Percentiles rank a stretch among this genome's conserved stretches.
Conservation (phyloP, 1,140 invertebrate species). For the Sycophila sp. region DNA sequence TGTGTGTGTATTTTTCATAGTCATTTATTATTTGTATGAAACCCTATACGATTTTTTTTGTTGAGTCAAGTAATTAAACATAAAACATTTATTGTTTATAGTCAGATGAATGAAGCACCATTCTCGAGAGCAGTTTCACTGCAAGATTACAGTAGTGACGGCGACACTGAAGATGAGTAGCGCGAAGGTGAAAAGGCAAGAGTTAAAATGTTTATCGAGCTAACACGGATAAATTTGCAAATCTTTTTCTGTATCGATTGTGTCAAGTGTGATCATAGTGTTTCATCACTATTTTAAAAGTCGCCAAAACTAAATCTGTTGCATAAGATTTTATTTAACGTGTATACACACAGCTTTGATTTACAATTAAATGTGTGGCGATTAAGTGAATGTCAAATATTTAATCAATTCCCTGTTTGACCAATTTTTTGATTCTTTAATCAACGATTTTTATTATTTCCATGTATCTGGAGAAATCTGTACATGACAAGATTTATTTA, state of each 20-base stretch:
- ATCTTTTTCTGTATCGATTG: neutral
- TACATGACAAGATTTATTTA: no score
- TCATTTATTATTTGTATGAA: slow-evolving; percentile 26
- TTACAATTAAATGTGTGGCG: slow-evolving; percentile 4
- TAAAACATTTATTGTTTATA: slow-evolving; percentile 62
- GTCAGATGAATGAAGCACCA: slow-evolving; percentile 83
- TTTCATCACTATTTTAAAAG: no score
- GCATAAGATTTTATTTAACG: no score
- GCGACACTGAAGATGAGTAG: slow-evolving; percentile 89
- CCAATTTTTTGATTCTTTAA: slow-evolving; percentile 7
- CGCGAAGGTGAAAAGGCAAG: neutral
- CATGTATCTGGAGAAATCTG: no score
- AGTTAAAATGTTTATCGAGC: neutral
- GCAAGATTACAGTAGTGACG: slow-evolving; percentile 87
- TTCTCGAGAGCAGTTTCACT: slow-evolving; percentile 74
- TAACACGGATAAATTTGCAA: slow-evolving; percentile 27
- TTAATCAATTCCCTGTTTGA: neutral
- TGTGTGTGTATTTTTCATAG: neutral
- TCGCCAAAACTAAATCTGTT: neutral
- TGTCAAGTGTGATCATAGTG: no score
- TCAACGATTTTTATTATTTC: no score
- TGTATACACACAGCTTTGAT: neutral
- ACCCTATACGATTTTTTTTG: neutral
- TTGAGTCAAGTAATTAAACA: slow-evolving; percentile 1
- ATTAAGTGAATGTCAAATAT: neutral